A percentile compares a stretch with the other conserved stretches of the same genome.
These are phyloP conservation scores for Manduca sexta DNA, from an alignment of 1,140 invertebrate genomes.

Conservation along the genomic window DNA sequence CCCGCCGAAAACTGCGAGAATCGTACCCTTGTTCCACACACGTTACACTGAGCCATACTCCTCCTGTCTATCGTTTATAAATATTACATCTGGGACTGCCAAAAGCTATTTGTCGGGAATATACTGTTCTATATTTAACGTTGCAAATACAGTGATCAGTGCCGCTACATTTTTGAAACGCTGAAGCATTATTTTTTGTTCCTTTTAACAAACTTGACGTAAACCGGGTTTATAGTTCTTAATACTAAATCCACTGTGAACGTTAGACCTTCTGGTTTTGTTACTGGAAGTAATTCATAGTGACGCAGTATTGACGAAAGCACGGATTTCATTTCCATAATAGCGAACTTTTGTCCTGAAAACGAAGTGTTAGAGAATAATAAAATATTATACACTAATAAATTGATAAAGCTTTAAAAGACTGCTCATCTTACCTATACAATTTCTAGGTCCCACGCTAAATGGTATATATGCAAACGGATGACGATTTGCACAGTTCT, in stretches of 20 bases:
- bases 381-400: too few relatives aligned
- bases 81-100: constrained; percentile 48
- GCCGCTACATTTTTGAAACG: background rate
- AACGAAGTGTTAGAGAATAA: too few relatives aligned
- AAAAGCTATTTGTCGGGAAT: constrained; percentile 33
- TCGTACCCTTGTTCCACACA: constrained; percentile 25
- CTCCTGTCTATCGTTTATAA: constrained; percentile 52
- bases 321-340: constrained; percentile 47
- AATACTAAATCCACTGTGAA: constrained; percentile 24
- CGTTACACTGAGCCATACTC: constrained; percentile 44
- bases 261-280: constrained; percentile 17
- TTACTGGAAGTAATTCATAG: constrained; percentile 21
- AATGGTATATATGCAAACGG: constrained; percentile 14
- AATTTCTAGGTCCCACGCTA: constrained; percentile 13
- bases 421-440: constrained; percentile 6
- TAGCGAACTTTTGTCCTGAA: constrained; percentile 54
- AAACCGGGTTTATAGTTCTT: constrained; percentile 19
- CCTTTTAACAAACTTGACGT: constrained; percentile 16
- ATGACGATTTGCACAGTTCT: constrained; percentile 2
- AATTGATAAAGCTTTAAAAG: background rate
- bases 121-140: constrained; percentile 30
- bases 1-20: constrained; percentile 8
- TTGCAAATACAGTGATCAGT: constrained; percentile 3
- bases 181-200: too few relatives aligned
- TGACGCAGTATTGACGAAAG: constrained; percentile 23